Base-by-base conservation (phyloP, 2,888 invertebrate species). In the Galerucella nymphaeae region DNA sequence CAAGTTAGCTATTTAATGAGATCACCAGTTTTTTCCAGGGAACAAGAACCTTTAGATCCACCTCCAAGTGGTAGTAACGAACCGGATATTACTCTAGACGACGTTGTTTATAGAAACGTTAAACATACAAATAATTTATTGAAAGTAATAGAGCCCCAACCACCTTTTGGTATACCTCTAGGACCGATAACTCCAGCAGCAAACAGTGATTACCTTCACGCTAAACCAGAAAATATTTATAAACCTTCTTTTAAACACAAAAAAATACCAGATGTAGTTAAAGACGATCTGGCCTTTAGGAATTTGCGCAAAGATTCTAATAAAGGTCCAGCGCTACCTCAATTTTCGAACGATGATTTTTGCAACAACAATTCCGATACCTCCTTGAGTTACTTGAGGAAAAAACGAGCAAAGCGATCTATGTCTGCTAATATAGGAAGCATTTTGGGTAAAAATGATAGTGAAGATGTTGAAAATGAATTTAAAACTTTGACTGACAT, bases 101-200 rank as follows among this genome's bases (percentile, higher is more conserved):
- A 96, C 85, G 93, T 96, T 11, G 92, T 94, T 45, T 95, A 92
- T 83, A 90, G 96, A 79, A 95, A 91, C 82, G 91, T 95, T 73
- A 93, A 93, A 82, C 91, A 93, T 83, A 92, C 93, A 11, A 96
- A 95, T 80, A 92, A 91, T 83, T 90, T 90, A 62, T 86, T 91
- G 57, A 93, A 92, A 84, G 90, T 93, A 8, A 83, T 91, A 3
- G 96, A 96, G 67, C 94, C 93, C 16, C 96, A 96, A 83, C 96
- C 95, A 50, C 96, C 94, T 1, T 97, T 97, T 84, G 96, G 96
- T 20, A 96, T 97, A 82, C 96, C 96, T 0, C 85, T 96, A 50
- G 94, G 95, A 2, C 96, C 96, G 13, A 92, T 96, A 23, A 90
- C 93, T 0, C 91, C 93, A 1, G 93, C 95, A 6, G 90, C 95